phyloP scores from a whole-genome alignment of 2,888 invertebrate species.

The Volucella zonaria region DNA sequence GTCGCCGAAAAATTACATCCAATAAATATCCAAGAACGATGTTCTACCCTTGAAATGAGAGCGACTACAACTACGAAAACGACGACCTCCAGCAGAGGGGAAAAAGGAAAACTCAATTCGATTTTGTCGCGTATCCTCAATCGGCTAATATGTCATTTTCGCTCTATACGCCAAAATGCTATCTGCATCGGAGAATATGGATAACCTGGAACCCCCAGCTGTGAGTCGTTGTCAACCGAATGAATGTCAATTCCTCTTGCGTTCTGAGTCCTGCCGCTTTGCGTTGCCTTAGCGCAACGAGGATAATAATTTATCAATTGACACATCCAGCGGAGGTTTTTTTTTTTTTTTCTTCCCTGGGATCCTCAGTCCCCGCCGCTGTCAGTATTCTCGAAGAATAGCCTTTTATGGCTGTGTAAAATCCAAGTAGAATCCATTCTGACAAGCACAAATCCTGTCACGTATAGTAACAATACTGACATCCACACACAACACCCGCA shows the following conservation, averaged over 20 bases:
- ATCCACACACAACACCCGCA: constrained; percentile 9
- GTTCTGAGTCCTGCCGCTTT: not conserved
- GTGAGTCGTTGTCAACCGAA: constrained; percentile 41
- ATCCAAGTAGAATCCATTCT: constrained; percentile 68
- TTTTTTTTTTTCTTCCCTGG: constrained; percentile 3
- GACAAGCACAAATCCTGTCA: constrained; percentile 72
- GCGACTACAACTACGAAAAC: constrained; percentile 28
- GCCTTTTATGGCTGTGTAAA: constrained; percentile 67
- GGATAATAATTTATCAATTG: constrained; percentile 74
- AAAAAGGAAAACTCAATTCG: constrained; percentile 51
- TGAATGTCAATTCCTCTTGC: constrained; percentile 36
- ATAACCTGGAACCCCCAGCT: constrained; percentile 32
- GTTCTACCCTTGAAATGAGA: constrained; percentile 52
- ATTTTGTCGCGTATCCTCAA: constrained; percentile 64
- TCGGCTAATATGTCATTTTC: constrained; percentile 68
- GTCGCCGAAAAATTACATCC: constrained; percentile 65
- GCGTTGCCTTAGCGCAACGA: constrained; percentile 55
- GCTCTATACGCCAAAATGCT: constrained; percentile 53
- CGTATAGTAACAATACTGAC: constrained; percentile 49
- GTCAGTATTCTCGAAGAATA: constrained; percentile 48
- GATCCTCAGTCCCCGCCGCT: constrained; percentile 10
- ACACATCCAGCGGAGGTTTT: constrained; percentile 54
- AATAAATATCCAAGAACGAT: constrained; percentile 65
- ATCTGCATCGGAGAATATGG: constrained; percentile 59
- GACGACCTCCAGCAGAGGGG: constrained; percentile 18